Base-by-base conservation (phyloP, 2,888 invertebrate species). In the Leptinotarsa peninsularis region DNA sequence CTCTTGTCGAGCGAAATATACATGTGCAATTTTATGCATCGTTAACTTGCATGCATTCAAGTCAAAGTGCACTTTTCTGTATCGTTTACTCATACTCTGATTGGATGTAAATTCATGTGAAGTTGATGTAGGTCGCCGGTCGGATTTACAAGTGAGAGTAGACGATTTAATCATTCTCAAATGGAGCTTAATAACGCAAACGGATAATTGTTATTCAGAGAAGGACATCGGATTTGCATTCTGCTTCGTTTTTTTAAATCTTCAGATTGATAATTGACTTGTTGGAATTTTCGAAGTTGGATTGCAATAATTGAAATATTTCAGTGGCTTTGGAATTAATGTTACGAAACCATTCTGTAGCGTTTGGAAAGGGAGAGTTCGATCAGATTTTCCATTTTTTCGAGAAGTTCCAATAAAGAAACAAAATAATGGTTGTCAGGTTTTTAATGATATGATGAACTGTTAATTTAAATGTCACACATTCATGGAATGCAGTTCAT, bases 21-120 rank as follows among this genome's bases (percentile, higher is more conserved):
- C 63, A 63, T 63, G 63, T 63, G 43, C 63, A 63, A 63, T 63
- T 63, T 63, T 7, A 27, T 63, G 63, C 63, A 63, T 63, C 63
- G 63, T 43, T 63, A 63, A 63, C 63, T 63, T 17, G 63, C 63
- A 18, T 63, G 63, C 63, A 63, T 63, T 63, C 63, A 18, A 63
- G 63, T 63, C 63, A 63, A 63, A 63, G 63, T 63, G 63, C 63
- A 63, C 63, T 63, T 63, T 63, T 63, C 63, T 63, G 63, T 63
- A 63, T 43, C 63, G 63, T 63, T 43, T 18, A n/a, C 63, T 63
- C 63, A 60, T 33, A 60, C 60, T n/a, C 5, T 63, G 63, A 63
- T 63, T 63, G 63, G 18, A 63, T 63, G 63, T n/a, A 63, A 63
- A 63, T 63, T 63, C 33, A 63, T 63, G 63, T 63, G 10, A 1